Evolutionary conservation across 2,888 invertebrate species (phyloP), one percentile per base, ranked within the genome.

Genomic region (Entomobrya proxima): DNA sequence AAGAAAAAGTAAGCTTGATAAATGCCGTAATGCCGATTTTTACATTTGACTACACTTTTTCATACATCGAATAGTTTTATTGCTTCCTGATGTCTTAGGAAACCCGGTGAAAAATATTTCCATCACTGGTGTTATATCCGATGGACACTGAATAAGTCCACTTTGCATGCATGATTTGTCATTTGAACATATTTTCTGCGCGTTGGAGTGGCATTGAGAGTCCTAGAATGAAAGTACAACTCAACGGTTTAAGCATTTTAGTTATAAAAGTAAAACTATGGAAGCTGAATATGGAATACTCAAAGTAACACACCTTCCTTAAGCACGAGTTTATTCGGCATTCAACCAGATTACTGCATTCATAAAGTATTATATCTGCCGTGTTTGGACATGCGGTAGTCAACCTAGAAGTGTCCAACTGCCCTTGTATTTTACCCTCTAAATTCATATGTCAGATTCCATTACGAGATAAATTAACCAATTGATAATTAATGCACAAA

Each of bases 71-170:
- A 15, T 69, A 3, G 77, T 58, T 7, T 30, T 77, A 27, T 87
- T 85, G 3, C 21, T 6, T 7, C 7, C 21, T 5, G 44, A 27
- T 5, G 55, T 1, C 9, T 30, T 35, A 32, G 85, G 61, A 74
- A 78, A 81, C 21, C 81, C 87, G 2, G 84, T 87, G 50, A 87
- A 87, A 82, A 77, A 87, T 44, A 87, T 85, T 55, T 81, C 72
- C 0, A 69, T 13, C 15, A 81, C 67, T 15, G 77, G 40, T 7
- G 32, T 50, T 13, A 24, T 37, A 4, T 61, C 55, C 7, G 80
- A 72, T 1, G 76, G 44, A 44, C 87, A 87, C 18, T 87, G 87
- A 11, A 87, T 50, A 7, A 87, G 35, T 15, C 84, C 87, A 50
- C 61, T 76, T 24, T 80, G 75, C 37, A 85, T 69, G 32, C 84